phyloP scores from a whole-genome alignment of 30 jellyfish, hydroid and myxozoan genomes.

The Mastigias papua region DNA sequence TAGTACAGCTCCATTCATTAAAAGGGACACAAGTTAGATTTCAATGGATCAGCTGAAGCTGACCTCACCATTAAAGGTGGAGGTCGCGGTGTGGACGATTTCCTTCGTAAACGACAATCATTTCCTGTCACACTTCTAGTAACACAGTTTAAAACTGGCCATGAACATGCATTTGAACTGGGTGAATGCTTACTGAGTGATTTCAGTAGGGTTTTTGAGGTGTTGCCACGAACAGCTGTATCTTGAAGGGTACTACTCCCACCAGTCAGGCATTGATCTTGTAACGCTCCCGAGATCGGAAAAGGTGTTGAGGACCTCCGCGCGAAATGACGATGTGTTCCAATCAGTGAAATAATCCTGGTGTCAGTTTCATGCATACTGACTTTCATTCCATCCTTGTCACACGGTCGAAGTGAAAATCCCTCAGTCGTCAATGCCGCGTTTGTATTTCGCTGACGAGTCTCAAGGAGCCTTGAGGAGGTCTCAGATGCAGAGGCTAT shows the following conservation, averaged over 20 bases:
- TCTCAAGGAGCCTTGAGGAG: neutral
- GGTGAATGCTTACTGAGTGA: neutral
- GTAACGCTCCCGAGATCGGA: neutral
- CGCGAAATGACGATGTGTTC: neutral
- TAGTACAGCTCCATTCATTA: too few relatives aligned
- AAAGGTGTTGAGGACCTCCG: constrained; percentile 10
- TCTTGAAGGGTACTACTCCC: neutral
- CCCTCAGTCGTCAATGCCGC: neutral
- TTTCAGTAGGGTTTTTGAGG: neutral
- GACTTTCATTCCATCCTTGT: neutral
- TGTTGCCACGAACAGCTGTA: neutral
- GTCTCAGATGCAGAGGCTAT: neutral
- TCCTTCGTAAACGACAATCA: neutral
- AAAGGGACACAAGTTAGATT: too few relatives aligned
- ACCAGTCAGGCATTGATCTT: neutral
- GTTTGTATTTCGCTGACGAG: neutral
- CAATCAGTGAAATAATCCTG: neutral
- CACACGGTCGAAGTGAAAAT: neutral
- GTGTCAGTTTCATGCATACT: neutral
- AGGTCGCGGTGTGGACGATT: constrained; percentile 37
- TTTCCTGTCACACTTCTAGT: neutral
- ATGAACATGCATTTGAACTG: constrained; percentile 41
- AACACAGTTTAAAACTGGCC: constrained; percentile 47
- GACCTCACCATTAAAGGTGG: constrained; percentile 5
- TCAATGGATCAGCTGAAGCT: neutral